Conservation (phyloP, 1,140 invertebrate genomes). For the Oncopeltus fasciatus region DNA sequence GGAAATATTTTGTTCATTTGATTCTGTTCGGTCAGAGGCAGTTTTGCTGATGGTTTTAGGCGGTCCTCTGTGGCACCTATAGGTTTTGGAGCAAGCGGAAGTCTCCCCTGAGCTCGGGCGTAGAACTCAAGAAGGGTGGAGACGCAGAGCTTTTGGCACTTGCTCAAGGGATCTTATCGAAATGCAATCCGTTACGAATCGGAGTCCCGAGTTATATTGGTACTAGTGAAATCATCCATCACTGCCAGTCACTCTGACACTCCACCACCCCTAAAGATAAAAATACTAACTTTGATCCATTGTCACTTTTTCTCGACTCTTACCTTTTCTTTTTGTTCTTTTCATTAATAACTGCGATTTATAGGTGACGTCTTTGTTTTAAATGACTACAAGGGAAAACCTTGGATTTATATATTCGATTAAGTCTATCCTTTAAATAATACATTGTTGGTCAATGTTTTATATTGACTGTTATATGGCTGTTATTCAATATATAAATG, state of each 20-base stretch:
- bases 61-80: neutral
- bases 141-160: neutral
- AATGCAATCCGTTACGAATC: conserved; percentile 18
- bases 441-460: no score
- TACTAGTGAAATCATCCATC: conserved; percentile 8
- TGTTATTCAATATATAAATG: no score
- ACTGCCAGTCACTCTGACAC: conserved; percentile 11
- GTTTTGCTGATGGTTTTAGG: no score
- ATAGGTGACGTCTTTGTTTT: no score
- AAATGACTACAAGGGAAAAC: no score
- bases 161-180: conserved; percentile 12
- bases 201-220: conserved; percentile 17
- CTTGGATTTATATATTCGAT: no score
- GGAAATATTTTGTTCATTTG: no score
- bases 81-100: neutral
- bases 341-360: conserved; percentile 7
- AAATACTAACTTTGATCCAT: conserved; percentile 10
- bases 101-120: neutral
- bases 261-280: neutral
- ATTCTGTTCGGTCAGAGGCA: no score
- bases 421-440: no score
- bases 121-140: neutral
- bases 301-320: neutral
- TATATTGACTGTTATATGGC: no score
- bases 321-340: neutral